These are phyloP conservation scores for Hippocampus mohnikei DNA, from an alignment of 2,113 vertebrate species.

Conservation along the genomic window DNA sequence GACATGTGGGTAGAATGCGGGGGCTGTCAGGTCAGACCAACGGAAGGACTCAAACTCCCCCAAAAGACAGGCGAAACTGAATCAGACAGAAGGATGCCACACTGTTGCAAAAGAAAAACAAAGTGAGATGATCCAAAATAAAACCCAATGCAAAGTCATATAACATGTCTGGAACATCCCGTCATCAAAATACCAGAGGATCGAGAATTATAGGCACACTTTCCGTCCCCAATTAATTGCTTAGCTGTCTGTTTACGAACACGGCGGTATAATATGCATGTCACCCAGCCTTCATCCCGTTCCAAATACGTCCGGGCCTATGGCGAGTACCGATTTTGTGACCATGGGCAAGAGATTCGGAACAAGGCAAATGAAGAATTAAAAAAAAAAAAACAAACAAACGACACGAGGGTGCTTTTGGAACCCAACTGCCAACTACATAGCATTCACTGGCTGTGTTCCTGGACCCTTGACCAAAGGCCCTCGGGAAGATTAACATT, in stretches of 20 bases:
- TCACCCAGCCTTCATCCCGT: too few relatives aligned
- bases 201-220: too few relatives aligned
- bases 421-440: conserved; percentile 30
- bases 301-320: too few relatives aligned
- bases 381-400: conserved; percentile 2
- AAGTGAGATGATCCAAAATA: background rate
- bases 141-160: background rate
- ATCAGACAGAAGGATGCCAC: background rate
- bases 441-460: conserved; percentile 35
- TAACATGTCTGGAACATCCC: background rate
- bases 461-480: conserved; percentile 63
- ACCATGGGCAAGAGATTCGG: too few relatives aligned
- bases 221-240: too few relatives aligned
- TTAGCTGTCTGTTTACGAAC: too few relatives aligned
- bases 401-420: conserved; percentile 23
- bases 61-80: background rate
- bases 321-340: too few relatives aligned
- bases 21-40: background rate
- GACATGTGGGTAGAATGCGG: background rate
- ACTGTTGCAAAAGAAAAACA: background rate
- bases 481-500: conserved; percentile 68
- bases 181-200: too few relatives aligned
- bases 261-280: too few relatives aligned
- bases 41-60: background rate
- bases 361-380: background rate